Base-by-base conservation (phyloP, 2,113 vertebrate species). In the Hirundichthys speculiger region DNA sequence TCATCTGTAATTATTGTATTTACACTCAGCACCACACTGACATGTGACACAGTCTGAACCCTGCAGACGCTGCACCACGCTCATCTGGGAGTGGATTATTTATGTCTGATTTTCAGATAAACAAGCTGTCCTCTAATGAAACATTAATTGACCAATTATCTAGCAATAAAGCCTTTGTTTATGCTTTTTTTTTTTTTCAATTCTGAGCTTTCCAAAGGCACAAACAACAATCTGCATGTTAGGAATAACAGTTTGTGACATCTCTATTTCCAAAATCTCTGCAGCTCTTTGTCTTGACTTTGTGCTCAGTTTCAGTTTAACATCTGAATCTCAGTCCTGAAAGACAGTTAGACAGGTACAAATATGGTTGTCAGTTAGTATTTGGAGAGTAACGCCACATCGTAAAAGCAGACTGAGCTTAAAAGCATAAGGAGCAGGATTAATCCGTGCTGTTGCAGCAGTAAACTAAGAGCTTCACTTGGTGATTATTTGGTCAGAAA, bases 401-500 rank as follows among this genome's bases (percentile, higher is more conserved):
- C 21, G 24, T 49, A 40, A 60, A 40, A 47, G 25, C 59, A 59
- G 39, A 48, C 43, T 40, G 38, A 56, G 57, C 38, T 66, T 64
- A 25, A 55, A 15, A 47, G 12, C 48, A 65, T 48, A 60, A 49
- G 21, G 11, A 42, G 30, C 5, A 40, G 46, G 69, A 45, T 42
- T 20, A 73, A 81, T 69, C 51, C 20, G 34, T 53, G 65, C 55
- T 64, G 58, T 58, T 53, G 4, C 48, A 56, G 40, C 66, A 48
- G 60, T 20, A 47, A 75, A 80, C 63, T 54, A 54, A 75, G 69
- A 27, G 75, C 50, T 56, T 63, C 25, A 71, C 70, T 80, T 61
- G 45, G 71, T 66, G 62, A 74, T 47, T 72, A 76, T 83, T 64
- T 50, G 75, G 63, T 75, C 77, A 55, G 53, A 60, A 2, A 13